These are phyloP conservation scores for Xiphorhynchus elegans DNA, from an alignment of 2,113 vertebrate species.

Conservation along the genomic window DNA sequence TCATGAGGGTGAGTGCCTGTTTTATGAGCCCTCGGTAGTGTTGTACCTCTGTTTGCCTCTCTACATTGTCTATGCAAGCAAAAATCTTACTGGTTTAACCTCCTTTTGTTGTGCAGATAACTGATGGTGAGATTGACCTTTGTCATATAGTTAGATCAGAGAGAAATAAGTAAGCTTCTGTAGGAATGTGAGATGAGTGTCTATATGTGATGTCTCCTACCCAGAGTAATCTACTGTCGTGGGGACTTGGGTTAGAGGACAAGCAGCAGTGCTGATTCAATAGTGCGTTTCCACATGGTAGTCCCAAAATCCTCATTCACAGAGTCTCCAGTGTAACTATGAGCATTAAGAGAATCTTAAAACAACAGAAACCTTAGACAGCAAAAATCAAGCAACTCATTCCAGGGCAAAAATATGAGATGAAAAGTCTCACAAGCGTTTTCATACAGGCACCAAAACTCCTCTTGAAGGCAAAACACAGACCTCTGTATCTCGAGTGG, in stretches of 20 bases:
- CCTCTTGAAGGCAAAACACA: background rate
- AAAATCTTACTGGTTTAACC: background rate
- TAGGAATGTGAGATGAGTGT: background rate
- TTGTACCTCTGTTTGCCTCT: background rate
- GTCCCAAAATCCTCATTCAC: background rate
- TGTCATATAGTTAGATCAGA: background rate
- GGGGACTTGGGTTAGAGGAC: background rate
- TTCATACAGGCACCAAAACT: background rate
- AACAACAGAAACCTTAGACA: background rate
- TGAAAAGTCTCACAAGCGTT: background rate
- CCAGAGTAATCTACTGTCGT: background rate
- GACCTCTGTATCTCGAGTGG: background rate
- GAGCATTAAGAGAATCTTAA: background rate
- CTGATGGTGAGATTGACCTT: background rate
- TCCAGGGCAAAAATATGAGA: background rate
- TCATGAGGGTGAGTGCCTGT: background rate
- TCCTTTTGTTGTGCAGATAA: background rate
- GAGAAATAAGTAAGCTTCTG: background rate
- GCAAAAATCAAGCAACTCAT: background rate
- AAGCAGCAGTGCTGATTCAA: background rate
- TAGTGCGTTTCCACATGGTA: background rate
- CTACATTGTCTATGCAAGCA: background rate
- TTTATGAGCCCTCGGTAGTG: background rate
- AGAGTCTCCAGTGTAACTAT: background rate
- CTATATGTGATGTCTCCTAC: background rate